Evolutionary conservation across 2,797 vertebrate species (phyloP).

Genomic region (Rhynchonycteris naso): DNA sequence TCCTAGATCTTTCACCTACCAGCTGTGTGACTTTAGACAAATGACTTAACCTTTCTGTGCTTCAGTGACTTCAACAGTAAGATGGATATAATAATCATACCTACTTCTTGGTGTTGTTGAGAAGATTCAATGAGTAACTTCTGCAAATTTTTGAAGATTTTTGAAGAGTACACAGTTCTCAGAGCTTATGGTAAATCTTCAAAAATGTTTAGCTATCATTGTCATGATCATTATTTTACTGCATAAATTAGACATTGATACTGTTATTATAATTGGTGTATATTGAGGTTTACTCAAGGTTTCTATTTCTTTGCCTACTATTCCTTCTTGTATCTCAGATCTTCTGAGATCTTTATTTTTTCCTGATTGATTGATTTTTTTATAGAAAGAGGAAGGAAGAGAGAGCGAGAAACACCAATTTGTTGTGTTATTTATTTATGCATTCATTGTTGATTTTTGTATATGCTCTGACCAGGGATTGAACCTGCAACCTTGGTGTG

Average conservation of each 20-base stretch:
- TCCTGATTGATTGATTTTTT: too few species aligned
- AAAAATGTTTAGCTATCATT: background rate
- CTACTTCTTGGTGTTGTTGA: background rate
- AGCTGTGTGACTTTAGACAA: background rate
- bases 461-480: too few species aligned
- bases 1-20: background rate
- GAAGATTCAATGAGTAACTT: background rate
- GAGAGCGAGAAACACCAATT: too few species aligned
- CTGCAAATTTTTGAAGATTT: background rate
- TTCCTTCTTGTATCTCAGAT: background rate
- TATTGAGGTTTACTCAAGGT: background rate
- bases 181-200: background rate
- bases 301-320: background rate
- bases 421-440: too few species aligned
- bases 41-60: background rate
- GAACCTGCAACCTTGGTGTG: too few species aligned
- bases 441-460: too few species aligned
- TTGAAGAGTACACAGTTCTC: too few species aligned
- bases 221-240: background rate
- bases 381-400: too few species aligned
- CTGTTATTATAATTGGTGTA: background rate
- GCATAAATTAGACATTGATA: background rate
- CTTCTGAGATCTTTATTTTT: background rate
- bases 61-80: background rate
- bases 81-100: background rate